Conservation (phyloP, 2,113 vertebrate species). For the Lipophrys pholis region DNA sequence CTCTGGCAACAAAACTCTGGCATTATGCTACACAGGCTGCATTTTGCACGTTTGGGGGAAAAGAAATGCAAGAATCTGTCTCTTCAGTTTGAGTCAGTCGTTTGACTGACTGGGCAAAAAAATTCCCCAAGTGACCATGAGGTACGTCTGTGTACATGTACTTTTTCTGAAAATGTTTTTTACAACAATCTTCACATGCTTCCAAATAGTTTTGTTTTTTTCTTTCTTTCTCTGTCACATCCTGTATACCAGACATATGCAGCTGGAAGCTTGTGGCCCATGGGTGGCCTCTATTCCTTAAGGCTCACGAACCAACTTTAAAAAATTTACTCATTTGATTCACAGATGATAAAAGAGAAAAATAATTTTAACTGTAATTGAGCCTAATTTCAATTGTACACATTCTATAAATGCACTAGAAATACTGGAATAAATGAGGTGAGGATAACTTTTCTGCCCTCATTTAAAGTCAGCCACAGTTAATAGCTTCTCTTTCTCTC, state of each 20-base stretch:
- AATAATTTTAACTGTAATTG: too few relatives aligned
- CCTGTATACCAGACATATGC: neutral
- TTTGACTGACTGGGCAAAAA: neutral
- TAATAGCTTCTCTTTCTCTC: neutral
- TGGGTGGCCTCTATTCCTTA: too few relatives aligned
- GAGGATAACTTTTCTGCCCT: too few relatives aligned
- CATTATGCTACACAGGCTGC: neutral
- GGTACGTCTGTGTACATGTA: neutral
- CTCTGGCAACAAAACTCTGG: neutral
- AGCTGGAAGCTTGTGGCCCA: too few relatives aligned
- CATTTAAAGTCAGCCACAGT: too few relatives aligned
- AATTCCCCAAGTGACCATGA: neutral
- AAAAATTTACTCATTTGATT: too few relatives aligned
- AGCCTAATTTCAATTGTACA: too few relatives aligned
- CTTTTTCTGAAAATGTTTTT: neutral
- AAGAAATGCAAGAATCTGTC: neutral
- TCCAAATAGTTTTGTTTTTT: neutral
- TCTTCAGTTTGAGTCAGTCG: slow-evolving; percentile 6
- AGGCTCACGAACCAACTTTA: too few relatives aligned
- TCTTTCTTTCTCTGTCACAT: neutral
- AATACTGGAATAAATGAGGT: too few relatives aligned
- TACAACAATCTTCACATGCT: neutral
- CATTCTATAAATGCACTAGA: too few relatives aligned
- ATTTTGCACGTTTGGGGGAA: neutral
- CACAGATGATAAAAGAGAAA: too few relatives aligned